Evolutionary conservation across 2,888 invertebrate genomes (phyloP).

Genomic region (Tinea trinotella): DNA sequence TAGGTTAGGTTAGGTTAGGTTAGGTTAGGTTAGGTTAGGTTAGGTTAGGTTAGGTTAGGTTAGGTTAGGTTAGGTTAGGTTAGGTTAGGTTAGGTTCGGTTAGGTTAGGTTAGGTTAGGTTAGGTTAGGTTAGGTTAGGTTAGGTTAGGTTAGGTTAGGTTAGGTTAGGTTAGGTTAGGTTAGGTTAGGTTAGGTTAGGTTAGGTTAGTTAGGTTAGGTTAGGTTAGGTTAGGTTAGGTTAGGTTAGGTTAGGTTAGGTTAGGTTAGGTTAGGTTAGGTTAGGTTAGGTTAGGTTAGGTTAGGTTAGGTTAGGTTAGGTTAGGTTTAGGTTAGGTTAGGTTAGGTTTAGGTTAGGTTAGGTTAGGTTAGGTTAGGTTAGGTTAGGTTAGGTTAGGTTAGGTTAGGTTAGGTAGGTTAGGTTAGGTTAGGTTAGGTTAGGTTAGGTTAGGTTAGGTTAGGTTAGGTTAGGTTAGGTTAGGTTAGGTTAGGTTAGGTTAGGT

Average conservation of each 20-base stretch:
- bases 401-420: too few relatives aligned
- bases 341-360: too few relatives aligned
- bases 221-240: conserved; percentile 23
- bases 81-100: too few relatives aligned
- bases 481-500: conserved; percentile 20
- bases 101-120: too few relatives aligned
- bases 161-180: conserved; percentile 21
- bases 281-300: conserved; percentile 18
- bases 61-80: conserved; percentile 23
- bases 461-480: conserved; percentile 23
- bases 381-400: conserved; percentile 20
- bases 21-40: conserved; percentile 21
- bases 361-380: conserved; percentile 19
- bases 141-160: conserved; percentile 23
- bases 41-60: conserved; percentile 23
- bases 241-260: conserved; percentile 24
- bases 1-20: conserved; percentile 23
- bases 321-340: conserved; percentile 22
- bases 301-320: conserved; percentile 19
- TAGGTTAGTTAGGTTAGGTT: conserved; percentile 23
- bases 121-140: conserved; percentile 22
- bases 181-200: conserved; percentile 23
- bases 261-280: conserved; percentile 23
- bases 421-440: conserved; percentile 23
- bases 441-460: conserved; percentile 22